Percentiles rank a stretch among this genome's conserved stretches.
These are phyloP conservation scores for Pteropus rufus DNA, from an alignment of 2,797 vertebrate species.

Conservation along the genomic window DNA sequence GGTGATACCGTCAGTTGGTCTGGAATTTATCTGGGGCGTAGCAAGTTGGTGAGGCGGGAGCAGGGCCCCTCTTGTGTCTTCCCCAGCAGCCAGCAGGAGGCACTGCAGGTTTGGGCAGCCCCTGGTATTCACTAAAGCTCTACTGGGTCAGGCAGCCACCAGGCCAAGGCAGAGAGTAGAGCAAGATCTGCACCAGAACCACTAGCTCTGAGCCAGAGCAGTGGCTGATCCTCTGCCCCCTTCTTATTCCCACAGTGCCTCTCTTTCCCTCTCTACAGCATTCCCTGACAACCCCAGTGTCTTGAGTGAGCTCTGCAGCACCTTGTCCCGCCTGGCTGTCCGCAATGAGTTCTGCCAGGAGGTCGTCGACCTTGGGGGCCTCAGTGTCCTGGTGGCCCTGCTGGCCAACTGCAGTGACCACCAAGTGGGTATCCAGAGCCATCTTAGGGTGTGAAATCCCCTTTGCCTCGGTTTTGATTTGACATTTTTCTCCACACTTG, in stretches of 20 bases:
- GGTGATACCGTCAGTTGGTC: background rate
- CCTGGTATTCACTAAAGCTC: background rate
- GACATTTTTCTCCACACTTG: background rate
- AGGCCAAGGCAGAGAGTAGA: background rate
- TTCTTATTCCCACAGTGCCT: too few species aligned
- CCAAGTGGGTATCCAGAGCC: conserved; percentile 80
- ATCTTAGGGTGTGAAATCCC: fast-evolving
- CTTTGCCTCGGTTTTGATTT: background rate
- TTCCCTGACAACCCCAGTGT: conserved; percentile 85
- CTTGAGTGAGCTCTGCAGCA: conserved; percentile 92
- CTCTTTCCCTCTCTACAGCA: conserved; percentile 75
- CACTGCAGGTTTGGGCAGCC: background rate
- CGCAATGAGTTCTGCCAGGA: conserved; percentile 98
- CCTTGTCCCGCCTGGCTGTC: conserved; percentile 91
- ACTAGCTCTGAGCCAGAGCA: background rate
- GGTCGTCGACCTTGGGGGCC: conserved; percentile 93
- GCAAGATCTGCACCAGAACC: background rate
- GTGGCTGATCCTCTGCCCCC: fast-evolving
- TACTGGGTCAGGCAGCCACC: background rate
- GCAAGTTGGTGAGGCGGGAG: background rate
- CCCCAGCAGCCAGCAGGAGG: background rate
- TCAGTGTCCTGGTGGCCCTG: conserved; percentile 90
- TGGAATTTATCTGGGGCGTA: background rate
- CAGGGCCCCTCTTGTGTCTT: background rate
- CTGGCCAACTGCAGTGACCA: conserved; percentile 90